A percentile compares a stretch with the other conserved stretches of the same genome.
Conservation (phyloP, 2,888 invertebrate genomes). For the Xiphydria camelus region DNA sequence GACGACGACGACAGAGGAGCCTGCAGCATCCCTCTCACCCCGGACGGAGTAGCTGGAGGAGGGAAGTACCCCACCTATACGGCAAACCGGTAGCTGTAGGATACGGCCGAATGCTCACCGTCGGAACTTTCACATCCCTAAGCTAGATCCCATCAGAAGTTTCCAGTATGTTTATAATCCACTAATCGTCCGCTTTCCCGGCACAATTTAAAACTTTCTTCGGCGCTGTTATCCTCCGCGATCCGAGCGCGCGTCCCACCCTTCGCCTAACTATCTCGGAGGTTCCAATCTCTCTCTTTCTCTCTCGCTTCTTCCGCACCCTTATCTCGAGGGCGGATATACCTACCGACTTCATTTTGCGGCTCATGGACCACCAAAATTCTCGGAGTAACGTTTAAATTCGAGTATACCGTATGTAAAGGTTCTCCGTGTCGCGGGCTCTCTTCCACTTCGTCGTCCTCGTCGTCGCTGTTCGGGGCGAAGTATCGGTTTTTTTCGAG, state of each 20-base stretch:
- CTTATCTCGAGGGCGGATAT: constrained; percentile 19
- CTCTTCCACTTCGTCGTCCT: no score
- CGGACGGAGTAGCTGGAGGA: no score
- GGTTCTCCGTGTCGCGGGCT: no score
- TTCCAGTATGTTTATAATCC: constrained; percentile 54
- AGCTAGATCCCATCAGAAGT: constrained; percentile 48
- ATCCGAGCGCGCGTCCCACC: constrained; percentile 6
- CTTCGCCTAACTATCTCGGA: background rate
- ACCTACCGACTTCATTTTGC: constrained; percentile 51
- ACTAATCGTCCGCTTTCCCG: constrained; percentile 49
- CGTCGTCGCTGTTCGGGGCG: no score
- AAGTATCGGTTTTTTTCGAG: no score
- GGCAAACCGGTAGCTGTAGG: background rate
- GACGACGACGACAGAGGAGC: no score
- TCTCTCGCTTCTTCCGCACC: constrained; percentile 13
- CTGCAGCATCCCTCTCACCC: no score
- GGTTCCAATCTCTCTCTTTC: constrained; percentile 4
- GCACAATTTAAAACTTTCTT: constrained; percentile 54
- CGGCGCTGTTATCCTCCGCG: constrained; percentile 29
- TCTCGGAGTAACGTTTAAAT: constrained; percentile 28
- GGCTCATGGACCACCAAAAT: constrained; percentile 53
- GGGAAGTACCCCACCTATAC: background rate
- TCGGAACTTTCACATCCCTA: constrained; percentile 10
- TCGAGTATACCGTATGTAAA: no score
- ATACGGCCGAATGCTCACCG: constrained; percentile 13